Base-by-base conservation (phyloP, 2,888 invertebrate genomes). In the Adineta ricciae region DNA sequence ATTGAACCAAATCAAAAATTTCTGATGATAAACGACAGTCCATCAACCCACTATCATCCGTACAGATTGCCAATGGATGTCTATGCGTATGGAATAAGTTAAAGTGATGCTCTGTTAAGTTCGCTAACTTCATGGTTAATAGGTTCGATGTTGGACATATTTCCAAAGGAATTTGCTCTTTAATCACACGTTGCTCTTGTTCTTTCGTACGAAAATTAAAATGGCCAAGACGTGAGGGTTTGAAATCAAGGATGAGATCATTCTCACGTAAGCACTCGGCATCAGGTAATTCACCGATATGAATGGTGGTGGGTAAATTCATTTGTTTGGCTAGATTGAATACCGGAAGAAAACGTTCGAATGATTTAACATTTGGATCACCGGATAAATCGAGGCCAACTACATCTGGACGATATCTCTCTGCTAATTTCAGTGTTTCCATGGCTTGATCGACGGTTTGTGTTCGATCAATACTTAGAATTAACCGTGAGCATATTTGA, bases 91-190 rank as follows among this genome's bases (percentile, higher is more conserved):
- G 83, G 52, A 85, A 85, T 49, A 52, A 38, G 73, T 73, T 50
- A 83, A 85, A 85, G 16, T 83, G 83, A 84, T 85, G 85, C 27
- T 78, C 21, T 24, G 83, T 73, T 32, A 85, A 83, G 38, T 32
- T 9, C 11, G 49, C n/a, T 41, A 85, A 72, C 32, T 83, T 83
- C 78, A 83, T 85, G 14, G 85, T 85, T 24, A 84, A 38, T 50
- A 83, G 52, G 83, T 85, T 85, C 24, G 85, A 85, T 49, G 85
- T 85, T 32, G 85, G 85, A 83, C 85, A 85, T 52, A 85, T 32
- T 82, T 85, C 85, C 8, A 85, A 64, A 7, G 85, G 85, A 73
- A 85, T 85, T 19, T 83, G 52, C 46, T 85, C 83, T 54, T 52
- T 27, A 11, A 72, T 38, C 32, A 85, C 52, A 85, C 83, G 83